A percentile compares a stretch with the other conserved stretches of the same genome.
These are phyloP conservation scores for Magallana ariakensis DNA, from an alignment of 1,140 invertebrate genomes.

Conservation along the genomic window DNA sequence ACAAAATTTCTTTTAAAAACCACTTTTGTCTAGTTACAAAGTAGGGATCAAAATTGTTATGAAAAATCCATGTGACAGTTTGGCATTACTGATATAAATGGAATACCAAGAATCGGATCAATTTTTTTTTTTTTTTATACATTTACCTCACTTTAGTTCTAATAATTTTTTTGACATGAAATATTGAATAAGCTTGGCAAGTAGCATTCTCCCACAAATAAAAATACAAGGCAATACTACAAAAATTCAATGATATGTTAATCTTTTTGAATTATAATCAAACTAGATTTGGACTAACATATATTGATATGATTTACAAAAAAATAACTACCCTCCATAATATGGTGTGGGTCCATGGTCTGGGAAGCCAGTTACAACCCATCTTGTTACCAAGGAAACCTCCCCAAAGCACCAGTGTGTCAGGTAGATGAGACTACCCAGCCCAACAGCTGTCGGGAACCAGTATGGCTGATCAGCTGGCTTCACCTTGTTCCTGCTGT, in stretches of 20 bases:
- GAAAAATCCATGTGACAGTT: neutral
- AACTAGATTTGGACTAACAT: too few species aligned
- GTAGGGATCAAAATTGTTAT: too few species aligned
- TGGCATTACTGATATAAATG: neutral
- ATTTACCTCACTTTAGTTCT: too few species aligned
- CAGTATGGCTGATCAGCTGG: slow-evolving; percentile 61
- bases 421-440: slow-evolving; percentile 78
- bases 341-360: slow-evolving; percentile 74
- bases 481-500: neutral
- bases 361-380: slow-evolving; percentile 77
- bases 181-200: neutral
- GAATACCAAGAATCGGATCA: too few species aligned
- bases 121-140: too few species aligned
- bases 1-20: too few species aligned
- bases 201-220: too few species aligned
- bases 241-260: too few species aligned
- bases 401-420: slow-evolving; percentile 78
- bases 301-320: too few species aligned
- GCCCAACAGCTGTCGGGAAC: slow-evolving; percentile 71
- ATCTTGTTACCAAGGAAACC: slow-evolving; percentile 76
- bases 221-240: too few species aligned
- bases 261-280: neutral
- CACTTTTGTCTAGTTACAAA: too few species aligned
- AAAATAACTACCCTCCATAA: slow-evolving; percentile 78
- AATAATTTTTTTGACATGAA: too few species aligned